phyloP scores from a whole-genome alignment of 2,888 invertebrate genomes.

The Drosophila nr. perissopoda region DNA sequence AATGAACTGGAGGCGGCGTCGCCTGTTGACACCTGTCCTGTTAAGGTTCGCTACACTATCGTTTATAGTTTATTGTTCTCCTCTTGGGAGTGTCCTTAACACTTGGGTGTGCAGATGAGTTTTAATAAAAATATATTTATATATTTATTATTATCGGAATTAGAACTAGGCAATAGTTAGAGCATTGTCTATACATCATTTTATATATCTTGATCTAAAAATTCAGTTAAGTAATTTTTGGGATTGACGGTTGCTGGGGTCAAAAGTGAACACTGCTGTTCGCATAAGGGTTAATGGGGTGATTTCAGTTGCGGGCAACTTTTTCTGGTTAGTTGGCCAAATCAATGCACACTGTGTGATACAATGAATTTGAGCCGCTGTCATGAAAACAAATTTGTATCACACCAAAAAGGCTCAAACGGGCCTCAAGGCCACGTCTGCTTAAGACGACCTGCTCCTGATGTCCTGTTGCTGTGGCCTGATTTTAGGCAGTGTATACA shows the following conservation, averaged over 20 bases:
- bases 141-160: background rate
- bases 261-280: background rate
- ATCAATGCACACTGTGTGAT: slow-evolving; percentile 55
- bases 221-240: background rate
- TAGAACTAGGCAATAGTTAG: background rate
- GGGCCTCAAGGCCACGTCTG: slow-evolving; percentile 51
- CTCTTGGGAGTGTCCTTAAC: slow-evolving; percentile 29
- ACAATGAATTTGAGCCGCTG: slow-evolving; percentile 56
- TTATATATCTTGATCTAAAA: background rate
- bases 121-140: background rate
- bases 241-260: background rate
- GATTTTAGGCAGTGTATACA: slow-evolving; percentile 14
- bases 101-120: slow-evolving; percentile 12
- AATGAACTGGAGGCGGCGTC: slow-evolving; percentile 15
- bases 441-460: slow-evolving; percentile 21
- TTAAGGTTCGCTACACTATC: slow-evolving; percentile 32
- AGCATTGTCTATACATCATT: background rate
- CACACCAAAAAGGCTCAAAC: slow-evolving; percentile 33
- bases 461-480: slow-evolving; percentile 12
- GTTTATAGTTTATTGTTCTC: slow-evolving; percentile 57
- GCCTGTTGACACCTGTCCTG: slow-evolving; percentile 68
- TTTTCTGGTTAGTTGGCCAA: slow-evolving; percentile 68
- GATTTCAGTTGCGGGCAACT: slow-evolving; percentile 13
- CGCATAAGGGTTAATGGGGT: slow-evolving; percentile 36
- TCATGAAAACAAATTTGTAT: slow-evolving; percentile 65